Conservation (phyloP, 1,140 invertebrate genomes). For the Oedothorax gibbosus region DNA sequence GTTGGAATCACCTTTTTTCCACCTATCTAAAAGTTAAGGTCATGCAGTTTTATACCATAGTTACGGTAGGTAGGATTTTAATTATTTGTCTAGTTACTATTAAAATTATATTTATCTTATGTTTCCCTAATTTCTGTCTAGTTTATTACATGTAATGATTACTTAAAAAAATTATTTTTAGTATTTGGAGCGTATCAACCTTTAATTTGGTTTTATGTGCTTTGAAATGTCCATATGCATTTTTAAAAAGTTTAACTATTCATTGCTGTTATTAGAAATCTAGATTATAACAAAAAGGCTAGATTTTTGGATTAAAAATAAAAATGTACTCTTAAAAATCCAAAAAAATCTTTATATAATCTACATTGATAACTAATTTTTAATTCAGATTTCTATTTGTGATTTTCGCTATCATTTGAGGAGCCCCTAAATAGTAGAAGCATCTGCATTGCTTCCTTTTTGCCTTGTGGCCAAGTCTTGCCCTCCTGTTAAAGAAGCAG, state of each 20-base stretch:
- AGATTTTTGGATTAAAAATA: too few species aligned
- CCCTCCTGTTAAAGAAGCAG: conserved; percentile 75
- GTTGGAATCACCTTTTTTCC: conserved; percentile 36
- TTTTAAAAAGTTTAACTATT: too few species aligned
- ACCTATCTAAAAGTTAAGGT: conserved; percentile 39
- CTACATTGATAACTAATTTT: not conserved
- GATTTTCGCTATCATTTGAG: conserved; percentile 12
- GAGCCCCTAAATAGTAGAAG: conserved; percentile 68
- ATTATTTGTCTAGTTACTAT: not conserved
- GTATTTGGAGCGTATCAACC: too few species aligned
- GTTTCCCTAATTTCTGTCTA: too few species aligned
- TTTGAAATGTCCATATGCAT: too few species aligned
- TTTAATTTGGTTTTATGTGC: too few species aligned
- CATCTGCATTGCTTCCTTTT: conserved; percentile 72
- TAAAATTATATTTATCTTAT: too few species aligned
- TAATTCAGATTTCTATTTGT: not conserved
- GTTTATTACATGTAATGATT: too few species aligned
- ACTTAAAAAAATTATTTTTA: too few species aligned
- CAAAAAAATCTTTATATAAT: not conserved
- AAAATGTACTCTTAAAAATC: not conserved
- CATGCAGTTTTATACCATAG: conserved; percentile 53
- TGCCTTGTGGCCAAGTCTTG: conserved; percentile 73
- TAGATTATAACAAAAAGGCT: not conserved
- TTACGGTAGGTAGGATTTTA: conserved; percentile 14
- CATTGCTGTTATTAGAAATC: not conserved